Conservation (phyloP, 2,797 vertebrate species). For the Cirrhinus mrigala region DNA sequence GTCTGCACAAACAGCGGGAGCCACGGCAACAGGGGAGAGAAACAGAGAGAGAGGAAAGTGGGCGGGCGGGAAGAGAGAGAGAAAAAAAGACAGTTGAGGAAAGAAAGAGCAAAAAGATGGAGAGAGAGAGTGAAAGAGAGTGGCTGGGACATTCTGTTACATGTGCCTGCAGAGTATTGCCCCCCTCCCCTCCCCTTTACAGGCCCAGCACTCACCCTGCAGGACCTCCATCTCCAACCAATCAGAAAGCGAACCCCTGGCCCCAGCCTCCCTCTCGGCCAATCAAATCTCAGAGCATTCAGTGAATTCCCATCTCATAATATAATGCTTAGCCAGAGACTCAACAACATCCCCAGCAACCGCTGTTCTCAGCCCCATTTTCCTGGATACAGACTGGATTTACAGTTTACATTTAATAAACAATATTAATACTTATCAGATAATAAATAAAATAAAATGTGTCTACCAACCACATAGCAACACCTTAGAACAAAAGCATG, state of each 20-base stretch:
- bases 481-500: too few relatives aligned
- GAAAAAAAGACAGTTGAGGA: conserved; percentile 22
- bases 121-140: conserved; percentile 15
- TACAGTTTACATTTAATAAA: conserved; percentile 21
- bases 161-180: conserved; percentile 52
- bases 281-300: conserved; percentile 44
- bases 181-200: conserved; percentile 37
- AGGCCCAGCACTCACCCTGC: conserved; percentile 49
- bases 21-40: conserved; percentile 63
- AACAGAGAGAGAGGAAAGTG: conserved; percentile 55
- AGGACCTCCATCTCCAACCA: conserved; percentile 52
- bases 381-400: neutral
- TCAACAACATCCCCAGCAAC: conserved; percentile 58
- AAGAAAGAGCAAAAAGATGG: conserved; percentile 35
- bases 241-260: conserved; percentile 46
- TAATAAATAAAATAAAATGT: neutral
- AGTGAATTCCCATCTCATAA: conserved; percentile 62
- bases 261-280: conserved; percentile 60
- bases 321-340: conserved; percentile 59
- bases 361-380: conserved; percentile 45
- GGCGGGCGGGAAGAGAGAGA: conserved; percentile 1
- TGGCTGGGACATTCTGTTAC: conserved; percentile 49
- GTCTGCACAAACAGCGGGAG: conserved; percentile 65
- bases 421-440: neutral
- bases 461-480: too few relatives aligned